A percentile compares a stretch with the other conserved stretches of the same genome.
Evolutionary conservation across 1,140 invertebrate species (phyloP).

Genomic region (Ectropis grisescens): DNA sequence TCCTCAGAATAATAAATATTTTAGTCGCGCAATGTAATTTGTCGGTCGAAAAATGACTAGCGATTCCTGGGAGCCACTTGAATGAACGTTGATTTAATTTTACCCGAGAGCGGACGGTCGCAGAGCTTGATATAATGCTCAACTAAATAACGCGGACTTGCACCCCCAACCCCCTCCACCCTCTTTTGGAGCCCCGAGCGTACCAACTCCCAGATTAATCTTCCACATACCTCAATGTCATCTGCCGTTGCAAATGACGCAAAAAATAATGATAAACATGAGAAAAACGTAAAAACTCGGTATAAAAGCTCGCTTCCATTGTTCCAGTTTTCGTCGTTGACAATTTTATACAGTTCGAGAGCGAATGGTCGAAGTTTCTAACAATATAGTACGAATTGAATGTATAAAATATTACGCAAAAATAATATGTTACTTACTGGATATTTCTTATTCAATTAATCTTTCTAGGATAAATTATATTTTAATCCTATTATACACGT

Average conservation of each 20-base stretch:
- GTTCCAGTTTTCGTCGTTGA: no score
- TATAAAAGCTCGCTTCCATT: constrained; percentile 17
- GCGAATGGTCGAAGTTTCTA: no score
- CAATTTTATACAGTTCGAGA: no score
- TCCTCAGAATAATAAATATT: no score
- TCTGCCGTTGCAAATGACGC: constrained; percentile 42
- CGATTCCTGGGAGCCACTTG: constrained; percentile 29
- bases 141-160: constrained; percentile 37
- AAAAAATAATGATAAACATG: constrained; percentile 45
- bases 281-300: constrained; percentile 11
- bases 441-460: no score
- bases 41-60: constrained; percentile 11
- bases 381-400: no score
- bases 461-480: no score
- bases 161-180: constrained; percentile 5
- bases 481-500: no score
- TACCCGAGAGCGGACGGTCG: constrained; percentile 19
- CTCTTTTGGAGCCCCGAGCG: constrained; percentile 7
- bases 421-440: no score
- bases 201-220: constrained; percentile 38
- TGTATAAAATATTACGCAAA: no score
- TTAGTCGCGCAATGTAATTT: constrained; percentile 7
- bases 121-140: constrained; percentile 36
- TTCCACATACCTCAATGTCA: constrained; percentile 50
- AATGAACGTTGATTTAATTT: constrained; percentile 40